Evolutionary conservation across 1,140 invertebrate genomes (phyloP).

Genomic region (Globodera rostochiensis): DNA sequence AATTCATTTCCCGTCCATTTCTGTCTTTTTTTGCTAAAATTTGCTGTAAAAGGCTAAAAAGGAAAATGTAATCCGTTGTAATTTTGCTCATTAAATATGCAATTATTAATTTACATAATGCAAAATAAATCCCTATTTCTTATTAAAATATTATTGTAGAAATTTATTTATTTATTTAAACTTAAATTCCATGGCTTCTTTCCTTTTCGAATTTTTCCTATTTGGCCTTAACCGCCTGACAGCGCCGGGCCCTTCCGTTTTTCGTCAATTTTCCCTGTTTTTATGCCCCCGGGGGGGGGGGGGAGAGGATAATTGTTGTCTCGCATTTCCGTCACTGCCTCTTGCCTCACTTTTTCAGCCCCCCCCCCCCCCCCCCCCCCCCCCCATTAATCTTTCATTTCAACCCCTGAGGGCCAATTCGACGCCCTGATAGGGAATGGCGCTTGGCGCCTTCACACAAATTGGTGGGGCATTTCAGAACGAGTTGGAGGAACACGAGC

Average conservation of each 20-base stretch:
- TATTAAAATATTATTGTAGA: too few species aligned
- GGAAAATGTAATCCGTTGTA: too few species aligned
- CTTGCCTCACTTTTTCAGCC: background rate
- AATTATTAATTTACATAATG: too few species aligned
- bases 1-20: too few species aligned
- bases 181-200: background rate
- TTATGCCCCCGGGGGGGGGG: background rate
- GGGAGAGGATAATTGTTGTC: slow-evolving; percentile 3
- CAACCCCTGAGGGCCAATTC: background rate
- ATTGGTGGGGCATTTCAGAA: background rate
- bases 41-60: too few species aligned
- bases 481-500: background rate
- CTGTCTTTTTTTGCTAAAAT: too few species aligned
- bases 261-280: background rate
- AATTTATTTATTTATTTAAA: too few species aligned
- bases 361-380: background rate
- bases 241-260: background rate
- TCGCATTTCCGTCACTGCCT: slow-evolving; percentile 2
- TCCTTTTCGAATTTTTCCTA: background rate
- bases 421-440: background rate
- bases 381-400: slow-evolving; percentile 30
- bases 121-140: too few species aligned
- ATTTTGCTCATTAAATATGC: too few species aligned
- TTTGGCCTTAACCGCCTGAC: background rate
- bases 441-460: background rate